phyloP scores from a whole-genome alignment of 2,888 invertebrate genomes.

The Torymus aiolomorphi region DNA sequence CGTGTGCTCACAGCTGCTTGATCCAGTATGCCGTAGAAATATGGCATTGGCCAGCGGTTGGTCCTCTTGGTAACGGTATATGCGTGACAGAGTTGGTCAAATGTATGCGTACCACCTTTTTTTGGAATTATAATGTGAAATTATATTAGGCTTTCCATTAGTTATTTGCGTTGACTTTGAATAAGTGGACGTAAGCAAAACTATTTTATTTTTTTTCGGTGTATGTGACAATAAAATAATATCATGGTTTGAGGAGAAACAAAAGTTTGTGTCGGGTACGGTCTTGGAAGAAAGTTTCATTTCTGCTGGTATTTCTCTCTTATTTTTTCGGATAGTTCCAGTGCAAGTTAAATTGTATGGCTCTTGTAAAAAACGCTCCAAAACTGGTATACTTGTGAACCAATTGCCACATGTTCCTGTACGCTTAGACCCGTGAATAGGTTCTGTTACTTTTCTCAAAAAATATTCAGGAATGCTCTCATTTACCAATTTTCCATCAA shows the following conservation, averaged over 20 bases:
- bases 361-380: conserved; percentile 52
- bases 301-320: conserved; percentile 51
- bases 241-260: conserved; percentile 58
- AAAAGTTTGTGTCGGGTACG: conserved; percentile 55
- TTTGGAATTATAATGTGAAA: conserved; percentile 46
- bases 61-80: conserved; percentile 51
- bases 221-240: conserved; percentile 65
- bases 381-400: conserved; percentile 56
- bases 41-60: no score
- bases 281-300: conserved; percentile 57
- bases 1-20: no score
- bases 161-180: conserved; percentile 7
- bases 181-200: conserved; percentile 5
- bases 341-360: conserved; percentile 52
- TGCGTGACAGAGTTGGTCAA: conserved; percentile 60
- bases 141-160: conserved; percentile 18
- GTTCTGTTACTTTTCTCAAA: no score
- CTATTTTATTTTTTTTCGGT: conserved; percentile 45
- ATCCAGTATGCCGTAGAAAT: no score
- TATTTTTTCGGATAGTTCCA: conserved; percentile 60
- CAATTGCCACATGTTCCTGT: conserved; percentile 22
- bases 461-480: conserved; percentile 16
- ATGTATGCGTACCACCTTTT: conserved; percentile 62
- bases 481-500: no score
- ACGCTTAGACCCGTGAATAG: neutral